phyloP scores from a whole-genome alignment of 2,113 vertebrate genomes.

The Nipponia nippon region DNA sequence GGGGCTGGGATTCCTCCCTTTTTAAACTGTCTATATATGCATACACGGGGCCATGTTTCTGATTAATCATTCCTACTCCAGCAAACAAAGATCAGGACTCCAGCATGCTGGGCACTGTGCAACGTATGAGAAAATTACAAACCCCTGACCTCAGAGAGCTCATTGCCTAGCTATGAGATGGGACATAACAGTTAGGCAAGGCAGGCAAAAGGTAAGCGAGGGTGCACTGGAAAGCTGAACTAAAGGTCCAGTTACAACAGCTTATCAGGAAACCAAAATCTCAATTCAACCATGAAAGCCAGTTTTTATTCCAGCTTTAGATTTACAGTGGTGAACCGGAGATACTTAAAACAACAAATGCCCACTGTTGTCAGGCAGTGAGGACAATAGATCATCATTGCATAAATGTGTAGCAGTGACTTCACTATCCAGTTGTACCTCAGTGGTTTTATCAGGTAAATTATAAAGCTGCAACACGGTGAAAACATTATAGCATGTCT shows the following conservation, averaged over 20 bases:
- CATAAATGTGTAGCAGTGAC: background rate
- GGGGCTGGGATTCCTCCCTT: background rate
- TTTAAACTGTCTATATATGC: background rate
- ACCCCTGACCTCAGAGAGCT: background rate
- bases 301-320: background rate
- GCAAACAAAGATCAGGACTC: background rate
- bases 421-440: background rate
- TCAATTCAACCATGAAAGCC: background rate
- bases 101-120: background rate
- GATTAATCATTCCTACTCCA: background rate
- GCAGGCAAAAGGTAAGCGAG: background rate
- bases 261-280: background rate
- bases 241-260: background rate
- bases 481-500: background rate
- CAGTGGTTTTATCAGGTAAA: background rate
- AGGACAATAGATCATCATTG: background rate
- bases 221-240: background rate
- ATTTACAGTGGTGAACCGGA: background rate
- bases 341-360: background rate
- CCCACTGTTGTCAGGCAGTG: rapidly evolving
- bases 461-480: background rate
- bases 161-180: background rate
- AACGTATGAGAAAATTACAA: background rate
- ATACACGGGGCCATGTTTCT: background rate
- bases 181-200: background rate